Conservation (phyloP, 2,797 vertebrate species). For the Percopsis omiscomaycus region DNA sequence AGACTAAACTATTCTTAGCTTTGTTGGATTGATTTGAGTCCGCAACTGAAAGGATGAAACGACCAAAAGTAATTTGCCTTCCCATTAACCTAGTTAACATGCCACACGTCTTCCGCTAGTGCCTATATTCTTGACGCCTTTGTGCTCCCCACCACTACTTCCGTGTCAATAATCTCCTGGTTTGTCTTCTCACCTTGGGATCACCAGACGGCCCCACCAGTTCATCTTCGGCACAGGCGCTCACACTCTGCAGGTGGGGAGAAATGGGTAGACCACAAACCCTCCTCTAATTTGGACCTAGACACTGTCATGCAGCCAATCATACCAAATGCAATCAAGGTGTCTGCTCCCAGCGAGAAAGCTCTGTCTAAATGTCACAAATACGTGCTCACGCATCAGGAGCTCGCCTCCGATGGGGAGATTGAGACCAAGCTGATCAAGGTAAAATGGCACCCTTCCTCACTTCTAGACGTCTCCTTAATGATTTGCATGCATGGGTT, state of each 20-base stretch:
- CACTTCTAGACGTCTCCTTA: constrained; percentile 7
- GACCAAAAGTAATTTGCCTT: not conserved
- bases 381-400: constrained; percentile 96
- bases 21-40: not conserved
- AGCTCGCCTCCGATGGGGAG: constrained; percentile 95
- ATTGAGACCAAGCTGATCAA: constrained; percentile 94
- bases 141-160: constrained; percentile 24
- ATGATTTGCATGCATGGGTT: constrained; percentile 4
- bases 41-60: not conserved
- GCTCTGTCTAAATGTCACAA: constrained; percentile 94
- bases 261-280: constrained; percentile 96
- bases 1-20: constrained; percentile 1
- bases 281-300: constrained; percentile 85
- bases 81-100: not conserved
- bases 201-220: constrained; percentile 79
- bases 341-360: constrained; percentile 88
- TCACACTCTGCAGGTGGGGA: constrained; percentile 90
- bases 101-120: constrained; percentile 40
- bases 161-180: constrained; percentile 52
- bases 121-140: constrained; percentile 26
- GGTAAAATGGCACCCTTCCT: constrained; percentile 73
- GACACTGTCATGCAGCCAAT: constrained; percentile 94
- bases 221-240: constrained; percentile 82
- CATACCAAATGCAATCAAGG: constrained; percentile 89
- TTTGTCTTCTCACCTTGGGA: constrained; percentile 66